Conservation (phyloP, 2,113 vertebrate genomes). For the Melanocharis versteri region DNA sequence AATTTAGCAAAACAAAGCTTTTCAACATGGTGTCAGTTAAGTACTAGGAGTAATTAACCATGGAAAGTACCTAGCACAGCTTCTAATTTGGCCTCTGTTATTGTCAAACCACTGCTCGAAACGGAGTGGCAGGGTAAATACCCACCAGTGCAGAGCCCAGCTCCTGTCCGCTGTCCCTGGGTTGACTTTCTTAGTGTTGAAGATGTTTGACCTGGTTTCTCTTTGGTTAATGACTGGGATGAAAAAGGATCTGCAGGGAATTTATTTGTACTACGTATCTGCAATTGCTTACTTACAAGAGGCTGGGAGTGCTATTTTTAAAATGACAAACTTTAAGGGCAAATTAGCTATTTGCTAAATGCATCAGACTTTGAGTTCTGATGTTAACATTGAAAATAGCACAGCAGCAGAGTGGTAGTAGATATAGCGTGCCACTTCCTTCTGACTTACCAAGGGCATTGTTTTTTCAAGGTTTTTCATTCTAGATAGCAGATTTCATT, state of each 20-base stretch:
- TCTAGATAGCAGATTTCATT: background rate
- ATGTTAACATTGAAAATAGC: background rate
- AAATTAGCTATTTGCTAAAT: background rate
- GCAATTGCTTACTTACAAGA: background rate
- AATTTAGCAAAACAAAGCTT: background rate
- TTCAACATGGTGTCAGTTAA: background rate
- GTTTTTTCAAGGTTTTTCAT: background rate
- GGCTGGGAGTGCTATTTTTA: background rate
- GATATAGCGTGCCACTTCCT: background rate
- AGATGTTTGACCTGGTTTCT: background rate
- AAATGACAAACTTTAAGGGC: background rate
- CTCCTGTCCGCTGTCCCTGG: background rate
- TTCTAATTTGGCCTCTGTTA: background rate
- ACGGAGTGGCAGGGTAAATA: background rate
- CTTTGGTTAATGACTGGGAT: background rate
- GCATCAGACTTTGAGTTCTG: background rate
- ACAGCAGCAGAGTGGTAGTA: background rate
- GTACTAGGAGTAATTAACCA: background rate
- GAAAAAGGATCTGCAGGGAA: background rate
- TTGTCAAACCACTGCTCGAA: background rate
- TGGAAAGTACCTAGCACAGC: background rate
- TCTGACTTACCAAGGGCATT: background rate
- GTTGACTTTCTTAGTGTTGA: background rate
- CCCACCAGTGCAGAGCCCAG: background rate
- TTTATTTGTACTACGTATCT: background rate